Conservation (phyloP, 2,888 invertebrate species). For the Mythimna ferrago region DNA sequence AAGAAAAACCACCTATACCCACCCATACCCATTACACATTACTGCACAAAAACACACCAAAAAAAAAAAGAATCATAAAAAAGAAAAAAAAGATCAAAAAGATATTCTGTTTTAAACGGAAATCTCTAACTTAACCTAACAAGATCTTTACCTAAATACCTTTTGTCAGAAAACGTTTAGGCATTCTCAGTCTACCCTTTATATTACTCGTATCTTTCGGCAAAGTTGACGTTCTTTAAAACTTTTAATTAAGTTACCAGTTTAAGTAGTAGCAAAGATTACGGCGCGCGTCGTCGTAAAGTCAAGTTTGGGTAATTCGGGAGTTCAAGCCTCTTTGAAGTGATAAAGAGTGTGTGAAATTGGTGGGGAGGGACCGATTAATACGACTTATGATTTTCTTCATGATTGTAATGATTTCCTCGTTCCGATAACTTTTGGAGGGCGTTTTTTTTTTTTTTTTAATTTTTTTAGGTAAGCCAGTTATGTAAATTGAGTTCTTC, state of each 20-base stretch:
- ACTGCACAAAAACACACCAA: too few relatives aligned
- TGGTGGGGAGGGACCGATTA: conserved; percentile 44
- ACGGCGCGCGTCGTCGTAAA: conserved; percentile 60
- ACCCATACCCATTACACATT: too few relatives aligned
- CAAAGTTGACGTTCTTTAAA: conserved; percentile 33
- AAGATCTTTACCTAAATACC: background rate
- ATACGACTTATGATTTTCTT: conserved; percentile 41
- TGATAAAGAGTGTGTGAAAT: conserved; percentile 65
- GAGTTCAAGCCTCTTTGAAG: conserved; percentile 63
- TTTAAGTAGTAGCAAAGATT: conserved; percentile 44
- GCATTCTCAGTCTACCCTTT: background rate
- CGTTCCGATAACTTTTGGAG: background rate
- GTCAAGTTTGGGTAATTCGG: conserved; percentile 65
- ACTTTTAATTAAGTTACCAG: conserved; percentile 47
- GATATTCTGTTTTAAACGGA: background rate
- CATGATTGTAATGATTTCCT: conserved; percentile 19
- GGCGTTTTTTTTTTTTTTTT: background rate
- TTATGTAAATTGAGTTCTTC: too few relatives aligned
- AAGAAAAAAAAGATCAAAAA: too few relatives aligned
- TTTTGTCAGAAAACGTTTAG: conserved; percentile 16
- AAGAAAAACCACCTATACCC: too few relatives aligned
- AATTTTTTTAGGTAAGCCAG: too few relatives aligned
- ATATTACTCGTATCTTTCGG: conserved; percentile 20
- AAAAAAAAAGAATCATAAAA: too few relatives aligned
- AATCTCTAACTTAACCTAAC: background rate